phyloP scores from a whole-genome alignment of 92 coral and sea anemone genomes.

The Nematostella vectensis region DNA sequence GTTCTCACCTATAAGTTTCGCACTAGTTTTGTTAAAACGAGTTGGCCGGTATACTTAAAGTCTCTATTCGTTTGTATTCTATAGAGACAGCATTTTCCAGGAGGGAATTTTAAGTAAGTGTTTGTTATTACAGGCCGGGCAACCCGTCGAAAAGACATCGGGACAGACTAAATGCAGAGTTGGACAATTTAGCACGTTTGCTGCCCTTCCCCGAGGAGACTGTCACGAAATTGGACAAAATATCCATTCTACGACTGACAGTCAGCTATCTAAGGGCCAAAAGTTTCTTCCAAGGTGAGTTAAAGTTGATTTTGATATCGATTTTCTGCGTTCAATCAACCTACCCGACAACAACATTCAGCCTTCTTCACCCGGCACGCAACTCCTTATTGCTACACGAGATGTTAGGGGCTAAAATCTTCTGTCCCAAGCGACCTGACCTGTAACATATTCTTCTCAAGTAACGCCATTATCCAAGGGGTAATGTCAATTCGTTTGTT shows the following conservation, averaged over 20 bases:
- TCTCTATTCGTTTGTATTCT: neutral
- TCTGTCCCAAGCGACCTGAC: too few relatives aligned
- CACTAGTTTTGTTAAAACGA: constrained; percentile 38
- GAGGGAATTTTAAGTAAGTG: too few relatives aligned
- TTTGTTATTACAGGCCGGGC: too few relatives aligned
- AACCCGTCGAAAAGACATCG: constrained; percentile 99
- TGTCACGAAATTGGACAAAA: constrained; percentile 97
- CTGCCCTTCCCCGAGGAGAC: constrained; percentile 98
- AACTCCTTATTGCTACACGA: too few relatives aligned
- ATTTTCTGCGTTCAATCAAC: too few relatives aligned
- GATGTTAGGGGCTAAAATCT: too few relatives aligned
- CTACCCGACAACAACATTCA: too few relatives aligned
- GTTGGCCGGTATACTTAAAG: neutral
- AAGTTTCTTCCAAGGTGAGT: constrained; percentile 96
- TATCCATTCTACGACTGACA: constrained; percentile 94
- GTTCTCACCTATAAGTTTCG: constrained; percentile 64
- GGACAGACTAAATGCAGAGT: constrained; percentile 94
- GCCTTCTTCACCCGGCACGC: too few relatives aligned
- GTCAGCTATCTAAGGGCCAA: constrained; percentile 98
- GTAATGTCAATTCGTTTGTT: too few relatives aligned
- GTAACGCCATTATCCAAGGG: too few relatives aligned
- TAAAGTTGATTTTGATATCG: neutral
- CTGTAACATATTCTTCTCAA: too few relatives aligned
- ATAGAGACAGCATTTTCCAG: neutral
- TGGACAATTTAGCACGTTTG: constrained; percentile 95